A percentile compares a stretch with the other conserved stretches of the same genome.
Evolutionary conservation across 2,113 vertebrate species (phyloP).

Genomic region (Trochalopteron elliotii): DNA sequence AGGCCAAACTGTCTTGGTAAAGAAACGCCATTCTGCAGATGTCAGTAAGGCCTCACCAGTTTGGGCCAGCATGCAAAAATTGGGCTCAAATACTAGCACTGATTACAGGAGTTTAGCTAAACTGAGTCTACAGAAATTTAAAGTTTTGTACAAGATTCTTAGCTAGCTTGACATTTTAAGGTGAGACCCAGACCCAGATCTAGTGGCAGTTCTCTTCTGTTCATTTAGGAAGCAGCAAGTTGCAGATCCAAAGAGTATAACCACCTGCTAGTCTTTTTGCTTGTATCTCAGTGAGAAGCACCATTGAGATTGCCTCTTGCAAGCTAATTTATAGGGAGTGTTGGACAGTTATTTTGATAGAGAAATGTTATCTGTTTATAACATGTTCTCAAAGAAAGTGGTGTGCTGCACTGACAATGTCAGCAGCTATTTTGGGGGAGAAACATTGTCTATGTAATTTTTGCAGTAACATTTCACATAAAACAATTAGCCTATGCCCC

Average conservation of each 20-base stretch:
- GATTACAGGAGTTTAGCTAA: background rate
- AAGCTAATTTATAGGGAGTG: background rate
- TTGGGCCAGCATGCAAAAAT: background rate
- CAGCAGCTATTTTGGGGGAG: background rate
- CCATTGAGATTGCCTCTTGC: background rate
- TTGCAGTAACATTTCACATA: background rate
- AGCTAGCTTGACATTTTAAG: background rate
- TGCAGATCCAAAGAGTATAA: background rate
- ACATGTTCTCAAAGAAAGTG: background rate
- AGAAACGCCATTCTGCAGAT: background rate
- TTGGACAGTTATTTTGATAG: background rate
- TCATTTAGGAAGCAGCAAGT: background rate
- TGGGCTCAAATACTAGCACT: background rate
- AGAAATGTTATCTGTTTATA: background rate
- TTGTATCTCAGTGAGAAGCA: background rate
- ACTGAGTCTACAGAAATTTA: background rate
- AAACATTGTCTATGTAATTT: background rate
- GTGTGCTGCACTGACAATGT: background rate
- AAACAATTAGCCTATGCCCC: background rate
- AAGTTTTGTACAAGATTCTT: background rate
- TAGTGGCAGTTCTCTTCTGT: background rate
- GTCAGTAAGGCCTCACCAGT: background rate
- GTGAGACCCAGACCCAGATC: background rate
- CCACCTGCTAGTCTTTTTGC: background rate
- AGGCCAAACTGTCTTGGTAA: background rate